Evolutionary conservation across 2,888 invertebrate genomes (phyloP).

Genomic region (Ypsolopha sequella): DNA sequence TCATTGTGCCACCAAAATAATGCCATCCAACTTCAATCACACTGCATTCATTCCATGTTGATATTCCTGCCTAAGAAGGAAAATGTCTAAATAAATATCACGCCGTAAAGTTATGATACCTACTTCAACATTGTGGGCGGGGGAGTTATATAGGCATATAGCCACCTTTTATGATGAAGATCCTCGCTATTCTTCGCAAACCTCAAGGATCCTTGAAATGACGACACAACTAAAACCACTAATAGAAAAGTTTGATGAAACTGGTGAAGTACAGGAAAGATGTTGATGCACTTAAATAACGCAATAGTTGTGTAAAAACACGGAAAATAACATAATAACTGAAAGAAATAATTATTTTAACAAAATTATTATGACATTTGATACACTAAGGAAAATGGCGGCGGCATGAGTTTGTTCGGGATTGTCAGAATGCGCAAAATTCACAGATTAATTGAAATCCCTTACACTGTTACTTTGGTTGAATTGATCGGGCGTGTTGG

Average conservation of each 20-base stretch:
- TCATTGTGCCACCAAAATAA: constrained; percentile 50
- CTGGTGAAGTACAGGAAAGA: constrained; percentile 23
- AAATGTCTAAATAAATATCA: neutral
- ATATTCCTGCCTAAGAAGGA: neutral
- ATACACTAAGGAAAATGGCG: constrained; percentile 70
- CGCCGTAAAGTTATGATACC: neutral
- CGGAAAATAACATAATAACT: constrained; percentile 48
- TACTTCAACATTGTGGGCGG: constrained; percentile 29
- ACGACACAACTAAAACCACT: constrained; percentile 33
- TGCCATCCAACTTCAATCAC: constrained; percentile 5
- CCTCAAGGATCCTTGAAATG: constrained; percentile 58
- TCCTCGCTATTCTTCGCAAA: constrained; percentile 49
- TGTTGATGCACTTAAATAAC: constrained; percentile 27
- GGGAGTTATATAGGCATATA: constrained; percentile 24
- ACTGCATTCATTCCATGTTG: constrained; percentile 5
- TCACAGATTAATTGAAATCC: neutral
- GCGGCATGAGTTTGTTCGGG: constrained; percentile 15
- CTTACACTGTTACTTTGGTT: neutral
- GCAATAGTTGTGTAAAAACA: constrained; percentile 30
- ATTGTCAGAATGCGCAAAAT: constrained; percentile 10
- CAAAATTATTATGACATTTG: constrained; percentile 70
- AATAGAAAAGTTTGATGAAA: constrained; percentile 21
- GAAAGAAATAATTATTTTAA: constrained; percentile 53
- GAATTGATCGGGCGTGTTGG: neutral
- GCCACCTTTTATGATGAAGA: constrained; percentile 56